Evolutionary conservation across 2,113 vertebrate genomes (phyloP), one percentile per base, ranked within the genome.

Genomic region (Mastomys natalensis): DNA sequence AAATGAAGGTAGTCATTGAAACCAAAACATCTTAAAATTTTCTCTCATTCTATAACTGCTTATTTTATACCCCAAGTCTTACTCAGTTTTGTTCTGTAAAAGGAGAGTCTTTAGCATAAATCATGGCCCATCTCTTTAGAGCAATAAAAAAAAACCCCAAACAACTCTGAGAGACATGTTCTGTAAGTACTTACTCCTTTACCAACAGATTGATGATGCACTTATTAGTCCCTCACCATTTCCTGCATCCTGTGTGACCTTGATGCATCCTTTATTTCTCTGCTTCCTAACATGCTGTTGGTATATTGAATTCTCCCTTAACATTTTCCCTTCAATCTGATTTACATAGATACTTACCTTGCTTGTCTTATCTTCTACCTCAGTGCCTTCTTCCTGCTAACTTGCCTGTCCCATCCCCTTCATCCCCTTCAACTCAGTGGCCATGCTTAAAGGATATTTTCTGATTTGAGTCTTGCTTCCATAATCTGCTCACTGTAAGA

Each of bases 171-270:
- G 84, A 48, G 26, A 73, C 51, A 43, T 66, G 34, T 40, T 55
- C 60, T 70, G 55, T 78, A 85, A 85, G 70, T 48, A 37, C 70
- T 78, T 86, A 26, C 60, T 78, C 60, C n/a, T 15, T 78, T 31
- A 31, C 48, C n/a, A 26, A 53, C 22, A 78, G 94, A 66, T 45
- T 31, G 22, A 62, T 17, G 37, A 21, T 31, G 24, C 55, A 43
- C 29, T 37, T 81, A 66, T 62, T 62, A 48, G 48, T 85, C n/a
- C 34, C 13, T 58, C 37, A 15, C 26, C 13, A 22, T 22, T 19
- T 51, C 0, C n/a, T 22, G 15, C 2, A 13, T 2, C 7, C 24
- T 45, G 2, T 37, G 21, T 4, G 7, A 45, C 60, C 40, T 10
- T 19, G 78, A 58, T n/a, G 34, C 12, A n/a, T n/a, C 53, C 11